Evolutionary conservation across 2,797 vertebrate species (phyloP).

Genomic region (Pipistrellus nathusii): DNA sequence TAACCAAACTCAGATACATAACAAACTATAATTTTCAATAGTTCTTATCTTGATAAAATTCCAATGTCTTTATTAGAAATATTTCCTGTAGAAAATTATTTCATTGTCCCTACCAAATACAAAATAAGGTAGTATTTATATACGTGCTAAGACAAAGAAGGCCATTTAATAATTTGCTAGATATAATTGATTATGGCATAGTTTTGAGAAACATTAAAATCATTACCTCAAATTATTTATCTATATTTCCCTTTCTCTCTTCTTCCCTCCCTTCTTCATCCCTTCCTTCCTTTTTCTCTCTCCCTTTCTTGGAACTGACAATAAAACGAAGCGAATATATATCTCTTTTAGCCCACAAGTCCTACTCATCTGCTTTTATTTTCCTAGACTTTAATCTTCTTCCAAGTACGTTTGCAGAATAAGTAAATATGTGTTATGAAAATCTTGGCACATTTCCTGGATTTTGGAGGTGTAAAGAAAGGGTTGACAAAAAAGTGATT

Average conservation of each 20-base stretch:
- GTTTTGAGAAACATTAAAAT: conserved; percentile 57
- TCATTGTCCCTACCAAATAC: not conserved
- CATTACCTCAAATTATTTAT: not conserved
- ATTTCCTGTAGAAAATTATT: conserved; percentile 9
- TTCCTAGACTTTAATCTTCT: conserved; percentile 71
- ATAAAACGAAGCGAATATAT: conserved; percentile 26
- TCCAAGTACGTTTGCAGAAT: conserved; percentile 72
- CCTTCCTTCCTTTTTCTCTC: not conserved
- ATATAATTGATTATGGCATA: not conserved
- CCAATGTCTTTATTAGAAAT: not conserved
- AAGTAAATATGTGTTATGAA: conserved; percentile 70
- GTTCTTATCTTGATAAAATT: conserved; percentile 19
- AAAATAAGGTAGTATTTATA: conserved; percentile 45
- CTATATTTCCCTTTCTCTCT: not conserved
- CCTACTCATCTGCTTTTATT: conserved; percentile 70
- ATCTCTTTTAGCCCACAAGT: conserved; percentile 42
- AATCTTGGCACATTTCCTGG: conserved; percentile 73
- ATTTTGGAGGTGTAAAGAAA: conserved; percentile 41
- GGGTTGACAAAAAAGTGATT: conserved; percentile 62
- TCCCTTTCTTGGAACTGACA: conserved; percentile 53
- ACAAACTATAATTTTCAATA: not conserved
- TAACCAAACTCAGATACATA: conserved; percentile 1
- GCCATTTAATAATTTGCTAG: conserved; percentile 27
- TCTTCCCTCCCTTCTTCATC: no score
- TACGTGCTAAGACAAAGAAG: not conserved